A percentile compares a stretch with the other conserved stretches of the same genome.
Conservation (phyloP, 2,113 vertebrate species). For the Rhinolophus ferrumequinum region DNA sequence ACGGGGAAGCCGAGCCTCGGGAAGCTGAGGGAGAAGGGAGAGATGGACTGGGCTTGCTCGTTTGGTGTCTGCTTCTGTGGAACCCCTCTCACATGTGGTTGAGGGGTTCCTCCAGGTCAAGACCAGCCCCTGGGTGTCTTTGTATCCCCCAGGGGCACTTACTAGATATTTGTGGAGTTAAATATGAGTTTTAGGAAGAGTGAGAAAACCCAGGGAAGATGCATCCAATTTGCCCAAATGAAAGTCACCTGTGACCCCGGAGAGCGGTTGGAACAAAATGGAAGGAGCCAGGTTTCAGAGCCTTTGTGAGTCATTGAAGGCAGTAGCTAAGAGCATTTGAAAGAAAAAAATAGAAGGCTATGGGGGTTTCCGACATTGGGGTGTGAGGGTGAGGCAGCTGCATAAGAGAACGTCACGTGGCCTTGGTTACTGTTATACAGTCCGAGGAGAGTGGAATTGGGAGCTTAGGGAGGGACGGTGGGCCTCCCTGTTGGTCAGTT, state of each 20-base stretch:
- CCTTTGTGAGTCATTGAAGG: background rate
- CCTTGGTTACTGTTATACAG: background rate
- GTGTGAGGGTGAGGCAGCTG: background rate
- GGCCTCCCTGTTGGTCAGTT: background rate
- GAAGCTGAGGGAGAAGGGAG: background rate
- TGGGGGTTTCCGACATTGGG: background rate
- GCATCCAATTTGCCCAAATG: background rate
- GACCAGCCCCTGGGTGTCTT: background rate
- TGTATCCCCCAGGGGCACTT: background rate
- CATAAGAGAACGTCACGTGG: background rate
- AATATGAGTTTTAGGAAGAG: background rate
- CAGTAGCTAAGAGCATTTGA: background rate
- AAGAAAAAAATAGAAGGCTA: background rate
- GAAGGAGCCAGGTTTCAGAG: background rate
- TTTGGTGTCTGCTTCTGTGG: background rate
- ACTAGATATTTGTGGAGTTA: background rate
- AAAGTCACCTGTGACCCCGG: background rate
- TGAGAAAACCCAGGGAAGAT: background rate
- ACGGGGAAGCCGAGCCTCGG: background rate
- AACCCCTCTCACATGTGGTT: background rate
- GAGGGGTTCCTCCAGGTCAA: background rate
- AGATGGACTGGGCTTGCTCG: accelerated
- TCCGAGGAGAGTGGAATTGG: background rate
- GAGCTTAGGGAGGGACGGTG: background rate
- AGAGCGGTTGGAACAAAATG: background rate